Conservation (phyloP, 2,113 vertebrate genomes). For the Syrmaticus mikado region DNA sequence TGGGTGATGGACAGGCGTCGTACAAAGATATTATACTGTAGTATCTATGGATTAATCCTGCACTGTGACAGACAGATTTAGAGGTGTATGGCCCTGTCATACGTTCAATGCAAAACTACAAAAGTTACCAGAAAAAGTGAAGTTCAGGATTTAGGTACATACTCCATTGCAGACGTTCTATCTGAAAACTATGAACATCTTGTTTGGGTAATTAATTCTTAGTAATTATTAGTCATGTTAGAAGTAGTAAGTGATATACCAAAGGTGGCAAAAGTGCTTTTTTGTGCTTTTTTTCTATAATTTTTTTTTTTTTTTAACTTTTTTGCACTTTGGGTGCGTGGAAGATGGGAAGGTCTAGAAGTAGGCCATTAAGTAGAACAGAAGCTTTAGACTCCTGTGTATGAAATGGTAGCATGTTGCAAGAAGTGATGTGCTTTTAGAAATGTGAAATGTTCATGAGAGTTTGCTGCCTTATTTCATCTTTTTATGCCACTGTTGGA, state of each 20-base stretch:
- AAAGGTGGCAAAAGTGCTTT: not conserved
- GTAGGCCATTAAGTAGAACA: not conserved
- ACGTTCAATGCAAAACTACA: not conserved
- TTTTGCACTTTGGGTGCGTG: not conserved
- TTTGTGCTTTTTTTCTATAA: not conserved
- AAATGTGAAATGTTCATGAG: not conserved
- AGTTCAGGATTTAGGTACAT: not conserved
- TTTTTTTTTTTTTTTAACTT: not conserved
- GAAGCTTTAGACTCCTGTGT: not conserved
- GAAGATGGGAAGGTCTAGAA: not conserved
- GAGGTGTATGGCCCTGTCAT: not conserved
- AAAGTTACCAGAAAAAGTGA: not conserved
- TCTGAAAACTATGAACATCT: not conserved
- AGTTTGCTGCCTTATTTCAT: not conserved
- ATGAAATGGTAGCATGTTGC: not conserved
- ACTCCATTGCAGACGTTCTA: not conserved
- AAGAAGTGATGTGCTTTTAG: not conserved
- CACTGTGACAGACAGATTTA: not conserved
- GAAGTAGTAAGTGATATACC: not conserved
- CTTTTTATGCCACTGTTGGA: not conserved
- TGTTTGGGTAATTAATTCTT: not conserved
- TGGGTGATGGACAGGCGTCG: slow-evolving; percentile 19
- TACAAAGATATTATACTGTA: not conserved
- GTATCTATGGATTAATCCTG: not conserved
- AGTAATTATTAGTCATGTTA: not conserved